Conservation (phyloP, 2,888 invertebrate species). For the Caenorhabditis afra region DNA sequence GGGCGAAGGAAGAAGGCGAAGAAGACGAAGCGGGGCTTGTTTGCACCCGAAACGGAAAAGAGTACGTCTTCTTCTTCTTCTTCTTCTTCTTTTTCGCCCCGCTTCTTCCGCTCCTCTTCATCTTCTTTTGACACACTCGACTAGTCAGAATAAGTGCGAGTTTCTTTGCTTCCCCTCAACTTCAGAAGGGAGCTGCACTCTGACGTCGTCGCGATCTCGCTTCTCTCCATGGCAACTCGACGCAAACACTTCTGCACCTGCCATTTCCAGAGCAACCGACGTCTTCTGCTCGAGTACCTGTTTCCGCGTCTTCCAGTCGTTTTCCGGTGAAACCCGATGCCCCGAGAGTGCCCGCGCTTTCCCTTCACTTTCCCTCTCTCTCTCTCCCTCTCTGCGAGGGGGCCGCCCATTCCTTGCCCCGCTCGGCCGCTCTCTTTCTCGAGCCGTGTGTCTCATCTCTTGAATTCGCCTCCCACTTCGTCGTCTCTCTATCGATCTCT, state of each 20-base stretch:
- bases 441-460: conserved; percentile 31
- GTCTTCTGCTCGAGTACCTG: background rate
- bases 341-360: conserved; percentile 16
- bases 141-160: conserved; percentile 28
- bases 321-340: conserved; percentile 42
- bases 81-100: conserved; percentile 17
- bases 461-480: conserved; percentile 29
- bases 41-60: conserved; percentile 47
- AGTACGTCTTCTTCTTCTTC: conserved; percentile 39
- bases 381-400: conserved; percentile 16
- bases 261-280: conserved; percentile 9
- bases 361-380: too few species aligned
- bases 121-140: conserved; percentile 42
- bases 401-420: conserved; percentile 40
- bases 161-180: background rate
- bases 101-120: conserved; percentile 17
- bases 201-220: too few species aligned
- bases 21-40: conserved; percentile 16
- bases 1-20: conserved; percentile 12
- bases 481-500: conserved; percentile 50
- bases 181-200: too few species aligned
- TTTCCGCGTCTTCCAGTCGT: conserved; percentile 2
- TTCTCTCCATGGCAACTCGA: background rate
- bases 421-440: conserved; percentile 13
- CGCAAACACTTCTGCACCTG: background rate